Evolutionary conservation across 2,797 vertebrate genomes (phyloP).

Genomic region (Xiphorhynchus erythropygius): DNA sequence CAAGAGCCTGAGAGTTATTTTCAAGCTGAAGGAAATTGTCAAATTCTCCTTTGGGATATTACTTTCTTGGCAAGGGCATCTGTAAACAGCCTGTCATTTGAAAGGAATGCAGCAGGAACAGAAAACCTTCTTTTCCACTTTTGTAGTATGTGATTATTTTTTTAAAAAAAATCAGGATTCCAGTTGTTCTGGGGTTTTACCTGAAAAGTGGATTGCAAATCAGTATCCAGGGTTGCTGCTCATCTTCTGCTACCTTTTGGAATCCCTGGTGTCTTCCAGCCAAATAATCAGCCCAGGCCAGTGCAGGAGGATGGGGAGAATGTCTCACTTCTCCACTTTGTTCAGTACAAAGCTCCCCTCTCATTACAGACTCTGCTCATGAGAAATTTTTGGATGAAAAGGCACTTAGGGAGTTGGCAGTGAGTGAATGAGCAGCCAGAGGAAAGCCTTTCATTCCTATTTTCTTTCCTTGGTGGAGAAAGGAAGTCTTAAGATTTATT

Average conservation of each 20-base stretch:
- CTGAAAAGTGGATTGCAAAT: neutral
- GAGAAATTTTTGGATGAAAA: conserved; percentile 38
- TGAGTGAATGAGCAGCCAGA: conserved; percentile 19
- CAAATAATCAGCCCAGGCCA: neutral
- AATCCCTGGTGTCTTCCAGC: neutral
- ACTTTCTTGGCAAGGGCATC: conserved; percentile 45
- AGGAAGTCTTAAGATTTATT: conserved; percentile 24
- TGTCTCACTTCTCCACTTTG: neutral
- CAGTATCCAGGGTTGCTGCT: neutral
- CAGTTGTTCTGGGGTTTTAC: neutral
- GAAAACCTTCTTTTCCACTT: conserved; percentile 3
- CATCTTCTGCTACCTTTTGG: neutral
- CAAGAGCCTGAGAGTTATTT: conserved; percentile 18
- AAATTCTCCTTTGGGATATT: conserved; percentile 41
- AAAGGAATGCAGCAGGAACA: conserved; percentile 17
- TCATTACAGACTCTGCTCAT: neutral
- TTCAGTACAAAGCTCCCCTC: conserved; percentile 8
- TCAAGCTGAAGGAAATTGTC: conserved; percentile 48
- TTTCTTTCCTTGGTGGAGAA: conserved; percentile 9
- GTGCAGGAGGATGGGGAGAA: neutral
- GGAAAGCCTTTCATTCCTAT: conserved; percentile 35
- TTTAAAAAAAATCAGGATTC: neutral
- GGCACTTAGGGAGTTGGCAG: neutral
- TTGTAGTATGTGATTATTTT: neutral
- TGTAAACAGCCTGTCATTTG: conserved; percentile 48